phyloP scores from a whole-genome alignment of 92 coral and sea anemone species.

The Siderastrea radians region DNA sequence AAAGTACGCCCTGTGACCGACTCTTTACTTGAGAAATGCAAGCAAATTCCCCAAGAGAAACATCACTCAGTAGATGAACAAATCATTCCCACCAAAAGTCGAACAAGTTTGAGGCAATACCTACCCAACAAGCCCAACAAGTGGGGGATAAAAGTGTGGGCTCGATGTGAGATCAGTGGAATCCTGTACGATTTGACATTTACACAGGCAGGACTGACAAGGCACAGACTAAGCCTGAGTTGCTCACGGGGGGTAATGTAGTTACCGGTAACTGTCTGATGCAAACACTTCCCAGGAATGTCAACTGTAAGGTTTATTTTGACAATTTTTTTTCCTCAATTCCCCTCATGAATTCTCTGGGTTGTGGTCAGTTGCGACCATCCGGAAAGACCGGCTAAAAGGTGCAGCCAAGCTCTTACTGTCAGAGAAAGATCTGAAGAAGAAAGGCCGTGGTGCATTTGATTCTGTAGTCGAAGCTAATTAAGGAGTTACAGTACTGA shows the following conservation, averaged over 20 bases:
- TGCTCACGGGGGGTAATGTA: conserved; percentile 17
- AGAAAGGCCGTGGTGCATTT: conserved; percentile 40
- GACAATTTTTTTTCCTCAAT: conserved; percentile 10
- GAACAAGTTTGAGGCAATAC: conserved; percentile 37
- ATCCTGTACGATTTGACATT: not conserved
- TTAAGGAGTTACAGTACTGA: conserved; percentile 36
- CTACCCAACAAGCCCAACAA: conserved; percentile 49
- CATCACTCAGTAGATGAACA: conserved; percentile 48
- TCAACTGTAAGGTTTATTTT: conserved; percentile 12
- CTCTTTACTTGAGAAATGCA: conserved; percentile 30
- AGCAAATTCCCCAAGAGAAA: conserved; percentile 36
- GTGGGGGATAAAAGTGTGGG: conserved; percentile 42
- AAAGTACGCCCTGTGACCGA: conserved; percentile 36
- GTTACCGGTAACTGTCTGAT: conserved; percentile 8
- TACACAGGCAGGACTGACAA: conserved; percentile 7
- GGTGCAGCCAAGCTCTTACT: conserved; percentile 24
- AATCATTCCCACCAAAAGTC: conserved; percentile 14
- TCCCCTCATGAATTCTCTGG: conserved; percentile 1
- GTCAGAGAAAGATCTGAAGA: conserved; percentile 50
- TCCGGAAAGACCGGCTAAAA: not conserved
- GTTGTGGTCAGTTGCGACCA: conserved; percentile 20
- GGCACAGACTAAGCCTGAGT: conserved; percentile 16
- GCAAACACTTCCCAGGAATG: conserved; percentile 19
- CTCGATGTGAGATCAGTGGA: conserved; percentile 13
- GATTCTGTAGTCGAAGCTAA: conserved; percentile 39